Evolutionary conservation across 2,113 vertebrate genomes (phyloP), one percentile per base, ranked within the genome.

Genomic region (Ondatra zibethicus): DNA sequence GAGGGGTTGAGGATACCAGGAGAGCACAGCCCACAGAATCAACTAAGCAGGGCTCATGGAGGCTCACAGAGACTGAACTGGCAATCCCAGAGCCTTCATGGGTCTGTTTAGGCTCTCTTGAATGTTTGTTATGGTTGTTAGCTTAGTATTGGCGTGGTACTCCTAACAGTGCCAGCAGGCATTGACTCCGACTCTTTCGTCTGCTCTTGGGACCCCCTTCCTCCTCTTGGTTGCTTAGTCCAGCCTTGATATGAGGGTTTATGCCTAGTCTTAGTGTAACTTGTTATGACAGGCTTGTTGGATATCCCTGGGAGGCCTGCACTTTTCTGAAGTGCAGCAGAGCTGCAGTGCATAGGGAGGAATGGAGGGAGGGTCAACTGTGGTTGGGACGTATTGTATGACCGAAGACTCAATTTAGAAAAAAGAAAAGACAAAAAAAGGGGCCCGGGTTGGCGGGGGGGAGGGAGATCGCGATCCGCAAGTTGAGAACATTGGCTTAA

Each of bases 391-490:
- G 11, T 17, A 61, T 14, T 63, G 25, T 63, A 4, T 13, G 25
- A 29, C 21, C 17, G 55, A 84, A 16, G 52, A 39, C 5, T 12
- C 61, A 27, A 27, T 39, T 80, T 16, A 68, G 8, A 65, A 65
- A 63, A 58, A 58, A 55, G 17, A 58, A 19, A 58, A 58, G 19
- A 58, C 17, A 58, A 58, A 58, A 58, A 58, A 58, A 1, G 55
- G 11, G 50, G n/a, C n/a, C n/a, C 12, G 4, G 16, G 16, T n/a
- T n/a, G n/a, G n/a, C n/a, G n/a, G 55, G 55, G 16, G 23, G 61
- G 9, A 25, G 0, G 29, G 1, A 11, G 16, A 36, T 39, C 12
- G 10, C 0, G 2, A 55, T 0, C 10, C 19, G 23, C 19, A 81
- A 33, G 11, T 39, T 82, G 36, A 82, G 80, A 82, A 39, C 23